phyloP scores from a whole-genome alignment of 2,113 vertebrate species.

The Odobenus rosmarus region DNA sequence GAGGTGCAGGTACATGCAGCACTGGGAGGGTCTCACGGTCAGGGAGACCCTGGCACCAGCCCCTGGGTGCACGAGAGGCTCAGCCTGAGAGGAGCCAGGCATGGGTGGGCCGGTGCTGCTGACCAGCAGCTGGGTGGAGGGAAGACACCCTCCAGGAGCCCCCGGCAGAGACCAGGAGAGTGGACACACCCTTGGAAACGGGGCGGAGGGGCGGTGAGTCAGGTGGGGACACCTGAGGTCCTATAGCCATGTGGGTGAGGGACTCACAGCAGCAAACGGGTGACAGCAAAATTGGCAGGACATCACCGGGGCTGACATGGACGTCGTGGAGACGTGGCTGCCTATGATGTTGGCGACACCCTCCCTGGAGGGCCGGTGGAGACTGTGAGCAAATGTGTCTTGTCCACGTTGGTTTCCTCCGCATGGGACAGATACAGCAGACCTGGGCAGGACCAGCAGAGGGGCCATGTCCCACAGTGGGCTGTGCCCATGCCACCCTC shows the following conservation, averaged over 20 bases:
- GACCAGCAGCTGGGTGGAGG: fast-evolving
- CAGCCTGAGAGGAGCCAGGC: too few species aligned
- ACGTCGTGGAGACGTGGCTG: background rate
- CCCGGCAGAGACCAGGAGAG: too few species aligned
- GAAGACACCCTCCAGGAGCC: background rate
- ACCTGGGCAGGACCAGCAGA: fast-evolving
- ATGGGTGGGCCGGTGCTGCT: fast-evolving
- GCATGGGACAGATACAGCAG: background rate
- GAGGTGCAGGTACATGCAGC: fast-evolving
- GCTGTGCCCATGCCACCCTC: fast-evolving
- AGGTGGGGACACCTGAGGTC: fast-evolving
- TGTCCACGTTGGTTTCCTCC: too few species aligned
- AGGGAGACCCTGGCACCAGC: fast-evolving
- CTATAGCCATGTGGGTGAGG: too few species aligned
- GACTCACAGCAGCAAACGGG: fast-evolving
- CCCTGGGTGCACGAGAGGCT: fast-evolving
- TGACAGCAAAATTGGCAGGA: fast-evolving
- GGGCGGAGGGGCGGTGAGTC: background rate
- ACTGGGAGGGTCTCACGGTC: fast-evolving
- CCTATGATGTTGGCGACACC: fast-evolving
- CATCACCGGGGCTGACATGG: fast-evolving
- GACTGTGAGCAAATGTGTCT: fast-evolving
- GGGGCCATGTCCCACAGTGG: fast-evolving
- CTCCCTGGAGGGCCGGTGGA: fast-evolving
- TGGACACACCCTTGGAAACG: fast-evolving